Conservation (phyloP, 2,797 vertebrate species). For the Erithacus rubecula region DNA sequence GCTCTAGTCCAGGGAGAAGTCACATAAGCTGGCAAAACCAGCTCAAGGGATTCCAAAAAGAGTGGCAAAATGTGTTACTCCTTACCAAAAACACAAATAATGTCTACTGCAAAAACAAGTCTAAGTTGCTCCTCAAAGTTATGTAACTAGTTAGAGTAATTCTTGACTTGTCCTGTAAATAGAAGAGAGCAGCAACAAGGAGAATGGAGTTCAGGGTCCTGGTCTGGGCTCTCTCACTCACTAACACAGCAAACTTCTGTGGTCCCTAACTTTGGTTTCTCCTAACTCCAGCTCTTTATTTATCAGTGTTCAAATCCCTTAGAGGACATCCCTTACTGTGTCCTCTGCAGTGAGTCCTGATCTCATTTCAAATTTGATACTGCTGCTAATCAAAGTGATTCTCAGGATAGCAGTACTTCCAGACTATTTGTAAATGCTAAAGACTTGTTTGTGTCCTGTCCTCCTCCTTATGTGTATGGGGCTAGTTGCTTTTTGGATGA, state of each 20-base stretch:
- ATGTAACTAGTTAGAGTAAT: background rate
- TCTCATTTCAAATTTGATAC: background rate
- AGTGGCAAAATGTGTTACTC: background rate
- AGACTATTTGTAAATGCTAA: background rate
- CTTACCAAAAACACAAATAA: background rate
- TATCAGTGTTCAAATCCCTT: background rate
- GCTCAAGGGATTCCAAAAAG: background rate
- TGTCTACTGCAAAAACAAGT: background rate
- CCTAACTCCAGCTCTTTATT: background rate
- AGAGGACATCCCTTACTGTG: background rate
- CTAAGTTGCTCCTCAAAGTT: background rate
- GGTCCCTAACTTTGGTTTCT: background rate
- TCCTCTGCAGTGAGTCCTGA: background rate
- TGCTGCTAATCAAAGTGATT: background rate
- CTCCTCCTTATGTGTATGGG: background rate
- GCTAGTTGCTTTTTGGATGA: background rate
- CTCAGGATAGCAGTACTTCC: background rate
- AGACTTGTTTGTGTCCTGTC: background rate
- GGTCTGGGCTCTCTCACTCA: background rate
- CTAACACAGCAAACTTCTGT: background rate
- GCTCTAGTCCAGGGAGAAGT: background rate
- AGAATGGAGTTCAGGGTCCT: background rate
- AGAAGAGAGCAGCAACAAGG: background rate
- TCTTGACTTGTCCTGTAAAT: accelerated
- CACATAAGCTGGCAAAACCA: background rate